Evolutionary conservation across 2,888 invertebrate genomes (phyloP).

Genomic region (Chloroclysta siterata): DNA sequence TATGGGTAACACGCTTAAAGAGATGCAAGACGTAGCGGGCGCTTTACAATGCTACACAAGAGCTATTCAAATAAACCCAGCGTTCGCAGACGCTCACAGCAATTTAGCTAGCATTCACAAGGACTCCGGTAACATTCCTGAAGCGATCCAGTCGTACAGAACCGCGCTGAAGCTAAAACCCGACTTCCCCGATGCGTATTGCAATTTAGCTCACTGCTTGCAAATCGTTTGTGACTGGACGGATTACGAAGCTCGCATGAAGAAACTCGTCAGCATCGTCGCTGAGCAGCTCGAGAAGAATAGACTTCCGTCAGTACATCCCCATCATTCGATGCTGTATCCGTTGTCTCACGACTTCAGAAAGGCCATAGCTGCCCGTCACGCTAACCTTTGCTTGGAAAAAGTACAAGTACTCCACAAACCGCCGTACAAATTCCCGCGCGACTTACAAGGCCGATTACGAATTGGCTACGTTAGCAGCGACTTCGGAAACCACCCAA

Average conservation of each 20-base stretch:
- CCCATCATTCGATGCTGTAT: conserved; percentile 99
- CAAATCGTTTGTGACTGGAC: conserved; percentile 99
- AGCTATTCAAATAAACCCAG: conserved; percentile 99
- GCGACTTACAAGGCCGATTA: conserved; percentile 89
- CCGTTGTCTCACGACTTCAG: conserved; percentile 98
- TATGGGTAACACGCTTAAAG: conserved; percentile 99
- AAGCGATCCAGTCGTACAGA: conserved; percentile 98
- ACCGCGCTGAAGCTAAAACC: conserved; percentile 99
- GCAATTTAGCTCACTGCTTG: conserved; percentile 98
- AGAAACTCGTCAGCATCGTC: conserved; percentile 97
- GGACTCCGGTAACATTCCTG: conserved; percentile 99
- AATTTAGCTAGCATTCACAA: conserved; percentile 99
- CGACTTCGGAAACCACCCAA: conserved; percentile 99
- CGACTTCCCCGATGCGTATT: conserved; percentile 99
- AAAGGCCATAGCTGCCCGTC: conserved; percentile 98
- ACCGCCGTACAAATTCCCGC: conserved; percentile 92
- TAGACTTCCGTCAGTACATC: conserved; percentile 98
- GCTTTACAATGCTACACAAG: conserved; percentile 99
- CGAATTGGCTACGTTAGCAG: conserved; percentile 99
- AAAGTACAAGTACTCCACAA: conserved; percentile 98
- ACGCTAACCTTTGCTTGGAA: conserved; percentile 98
- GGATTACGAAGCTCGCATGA: conserved; percentile 98
- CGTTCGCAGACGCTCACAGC: conserved; percentile 99
- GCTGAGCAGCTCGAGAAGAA: conserved; percentile 99
- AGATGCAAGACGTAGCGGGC: conserved; percentile 99